Percentiles rank a stretch among this genome's conserved stretches.
Evolutionary conservation across 2,888 invertebrate genomes (phyloP).

Genomic region (Cremastobaeus sp.): DNA sequence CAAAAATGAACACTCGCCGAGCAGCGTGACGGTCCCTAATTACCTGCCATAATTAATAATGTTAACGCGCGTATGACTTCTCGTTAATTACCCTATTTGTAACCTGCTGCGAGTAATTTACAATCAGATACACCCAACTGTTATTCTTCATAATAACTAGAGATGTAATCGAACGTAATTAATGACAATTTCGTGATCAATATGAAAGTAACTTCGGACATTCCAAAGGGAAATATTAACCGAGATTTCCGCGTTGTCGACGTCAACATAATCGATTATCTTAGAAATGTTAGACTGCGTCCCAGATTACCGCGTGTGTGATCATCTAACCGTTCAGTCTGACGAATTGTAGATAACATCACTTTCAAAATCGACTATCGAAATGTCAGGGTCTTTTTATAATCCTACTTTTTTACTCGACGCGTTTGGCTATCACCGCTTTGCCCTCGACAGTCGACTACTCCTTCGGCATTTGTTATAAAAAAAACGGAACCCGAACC

Average conservation of each 20-base stretch:
- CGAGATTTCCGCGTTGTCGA: slow-evolving; percentile 38
- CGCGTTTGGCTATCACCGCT: too few species aligned
- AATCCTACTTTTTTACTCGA: too few species aligned
- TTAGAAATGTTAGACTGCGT: slow-evolving; percentile 23
- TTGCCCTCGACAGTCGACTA: too few species aligned
- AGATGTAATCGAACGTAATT: slow-evolving; percentile 38
- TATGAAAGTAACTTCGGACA: slow-evolving; percentile 28
- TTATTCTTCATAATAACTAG: slow-evolving; percentile 13
- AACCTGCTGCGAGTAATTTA: slow-evolving; percentile 22
- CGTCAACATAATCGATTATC: slow-evolving; percentile 20
- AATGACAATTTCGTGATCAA: slow-evolving; percentile 47
- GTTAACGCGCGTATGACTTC: slow-evolving; percentile 1
- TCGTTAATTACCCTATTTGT: slow-evolving; percentile 13
- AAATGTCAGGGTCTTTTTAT: too few species aligned
- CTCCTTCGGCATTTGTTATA: too few species aligned
- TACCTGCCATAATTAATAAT: slow-evolving; percentile 7
- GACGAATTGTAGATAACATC: slow-evolving; percentile 14
- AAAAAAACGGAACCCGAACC: too few species aligned
- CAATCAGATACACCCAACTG: slow-evolving; percentile 16
- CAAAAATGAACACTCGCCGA: too few species aligned
- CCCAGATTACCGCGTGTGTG: slow-evolving; percentile 2
- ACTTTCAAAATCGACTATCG: slow-evolving; percentile 4
- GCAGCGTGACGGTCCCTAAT: slow-evolving; percentile 1
- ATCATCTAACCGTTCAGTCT: slow-evolving; percentile 5
- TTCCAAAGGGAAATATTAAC: slow-evolving; percentile 35